Evolutionary conservation across 2,797 vertebrate species (phyloP), one percentile per base, ranked within the genome.

Genomic region (Enteromius trimaculatus): DNA sequence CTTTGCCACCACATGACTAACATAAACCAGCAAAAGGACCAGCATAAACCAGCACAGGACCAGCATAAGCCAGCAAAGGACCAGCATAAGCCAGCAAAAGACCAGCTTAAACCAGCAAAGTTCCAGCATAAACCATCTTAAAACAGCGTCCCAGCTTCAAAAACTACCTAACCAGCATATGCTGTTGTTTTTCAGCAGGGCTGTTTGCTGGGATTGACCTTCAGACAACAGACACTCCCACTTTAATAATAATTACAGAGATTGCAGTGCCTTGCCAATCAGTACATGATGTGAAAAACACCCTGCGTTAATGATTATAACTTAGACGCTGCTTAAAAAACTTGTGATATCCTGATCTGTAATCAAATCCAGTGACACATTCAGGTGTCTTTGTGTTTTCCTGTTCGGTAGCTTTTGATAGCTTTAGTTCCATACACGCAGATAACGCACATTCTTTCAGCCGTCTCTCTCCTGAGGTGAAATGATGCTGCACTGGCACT

Each of bases 401-500:
- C 16, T 29, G 17, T 44, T 81, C 2, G 42, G 26, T 11, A 29
- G 23, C 16, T 49, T 81, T 44, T 23, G 55, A 62, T 62, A 62
- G 13, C 60, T 62, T 29, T 6, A 6, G 14, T 9, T 8, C 21
- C 42, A 60, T 8, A 72, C 4, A 14, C 13, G 1, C 47, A 75
- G 13, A 75, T 26, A 58, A 58, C 65, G 11, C 14, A 13, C 26
- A 51, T 29, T 64, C 42, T 16, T 69, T 29, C 44, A 77, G 5
- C 34, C n/a, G 26, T 64, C 39, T 80, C 58, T 81, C 29, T 51
- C 62, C 31, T 29, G 34, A 74, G 68, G 71, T 76, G 23, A 68
- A 88, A 84, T 62, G 64, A 68, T 70, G 72, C 76, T 44, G 81
- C 71, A 42, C 64, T 88, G 87, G 86, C 83, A 81, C 83, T 86